phyloP scores from a whole-genome alignment of 2,113 vertebrate species.

The Megaceryle maxima region DNA sequence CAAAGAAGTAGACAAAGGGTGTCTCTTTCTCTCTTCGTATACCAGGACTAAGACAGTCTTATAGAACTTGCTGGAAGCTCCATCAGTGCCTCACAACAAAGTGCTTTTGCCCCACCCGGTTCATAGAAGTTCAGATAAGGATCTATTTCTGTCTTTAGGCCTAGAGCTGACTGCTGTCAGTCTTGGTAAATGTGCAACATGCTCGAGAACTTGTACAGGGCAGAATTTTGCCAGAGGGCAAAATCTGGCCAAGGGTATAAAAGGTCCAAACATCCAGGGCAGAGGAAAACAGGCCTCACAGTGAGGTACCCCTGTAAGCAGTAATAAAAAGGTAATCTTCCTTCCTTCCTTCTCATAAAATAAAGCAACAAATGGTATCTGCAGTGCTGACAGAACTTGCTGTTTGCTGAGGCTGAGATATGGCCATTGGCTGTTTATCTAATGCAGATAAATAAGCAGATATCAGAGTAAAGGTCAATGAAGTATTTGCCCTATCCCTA shows the following conservation, averaged over 20 bases:
- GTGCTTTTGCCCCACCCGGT: not conserved
- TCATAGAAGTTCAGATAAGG: constrained; percentile 30
- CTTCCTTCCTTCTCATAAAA: constrained; percentile 31
- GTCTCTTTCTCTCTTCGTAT: not conserved
- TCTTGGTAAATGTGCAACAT: not conserved
- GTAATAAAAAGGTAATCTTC: constrained; percentile 1
- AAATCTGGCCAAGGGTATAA: not conserved
- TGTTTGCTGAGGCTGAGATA: constrained; percentile 33
- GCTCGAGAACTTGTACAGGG: not conserved
- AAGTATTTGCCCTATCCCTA: constrained; percentile 30
- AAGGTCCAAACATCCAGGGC: not conserved
- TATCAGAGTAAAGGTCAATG: constrained; percentile 57
- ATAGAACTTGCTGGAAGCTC: not conserved
- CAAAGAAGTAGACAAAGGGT: not conserved
- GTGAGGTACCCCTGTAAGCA: not conserved
- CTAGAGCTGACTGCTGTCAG: not conserved
- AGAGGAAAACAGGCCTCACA: not conserved
- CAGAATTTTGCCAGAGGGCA: not conserved
- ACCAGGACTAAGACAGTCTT: not conserved
- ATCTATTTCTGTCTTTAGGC: constrained; percentile 12
- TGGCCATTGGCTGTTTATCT: constrained; percentile 32
- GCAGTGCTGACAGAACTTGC: constrained; percentile 15
- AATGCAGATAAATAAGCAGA: constrained; percentile 42
- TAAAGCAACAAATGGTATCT: constrained; percentile 28
- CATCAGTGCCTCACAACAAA: not conserved